Base-by-base conservation (phyloP, 1,140 invertebrate genomes). In the Vollenhovia emeryi region DNA sequence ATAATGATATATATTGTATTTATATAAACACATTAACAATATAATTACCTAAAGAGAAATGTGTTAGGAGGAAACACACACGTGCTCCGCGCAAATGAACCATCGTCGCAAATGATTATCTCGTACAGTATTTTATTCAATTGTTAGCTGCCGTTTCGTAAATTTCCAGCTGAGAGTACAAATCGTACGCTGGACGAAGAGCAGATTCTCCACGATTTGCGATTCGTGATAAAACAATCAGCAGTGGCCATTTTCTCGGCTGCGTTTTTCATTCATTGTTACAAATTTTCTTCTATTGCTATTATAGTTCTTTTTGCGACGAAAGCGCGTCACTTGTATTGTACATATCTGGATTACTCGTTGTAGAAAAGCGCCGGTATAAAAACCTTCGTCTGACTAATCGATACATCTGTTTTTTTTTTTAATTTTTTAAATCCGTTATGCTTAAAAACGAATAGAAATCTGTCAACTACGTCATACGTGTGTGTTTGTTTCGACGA, bases 21-120 rank as follows among this genome's bases (percentile, higher is more conserved):
- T 55, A 91, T 60, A 43, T 60, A 75, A 88, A 92, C 75, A 76
- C 86, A 91, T 87, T 88, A 90, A 93, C 89, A 91, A 88, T 89
- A 87, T 88, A 90, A 59, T 90, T 89, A 82, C 48, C 82, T 90
- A 90, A 90, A 82, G 59, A 85, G 45, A 84, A 57, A 87, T 86
- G 52, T 83, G 48, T 87, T 50, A 62, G 66, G 85, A 86, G 50
- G 21, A 33, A 18, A 88, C 86, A 87, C 9, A 87, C 15, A 89
- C 52, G 36, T 60, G 55, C 21, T 1, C 60, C 60, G 60, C 45
- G 55, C 78, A 68, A 73, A 73, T 15, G 33, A 78, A 59, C 24
- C n/a, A 55, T 48, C 66, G 24, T 82, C 43, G 43, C 27, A 21
- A 73, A 60, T 75, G 0, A 43, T 43, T 15, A 59, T 52, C 48